Evolutionary conservation across 2,113 vertebrate genomes (phyloP), one percentile per base, ranked within the genome.

Genomic region (Tichodroma muraria): DNA sequence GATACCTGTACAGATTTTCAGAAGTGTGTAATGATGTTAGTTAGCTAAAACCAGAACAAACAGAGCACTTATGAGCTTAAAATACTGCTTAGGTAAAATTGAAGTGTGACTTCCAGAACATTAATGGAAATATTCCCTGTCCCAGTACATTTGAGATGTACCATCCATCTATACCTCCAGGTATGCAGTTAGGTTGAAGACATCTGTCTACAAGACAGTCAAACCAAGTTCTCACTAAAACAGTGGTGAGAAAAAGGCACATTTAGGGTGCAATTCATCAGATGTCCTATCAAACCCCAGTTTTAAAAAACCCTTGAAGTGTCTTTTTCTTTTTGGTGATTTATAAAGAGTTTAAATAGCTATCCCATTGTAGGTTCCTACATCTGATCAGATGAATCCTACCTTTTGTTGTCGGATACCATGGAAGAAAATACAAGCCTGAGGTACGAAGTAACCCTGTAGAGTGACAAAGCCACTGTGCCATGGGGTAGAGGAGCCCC

Each of bases 341-440:
- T n/a, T 20, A 19, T 42, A 65, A 61, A 31, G 6, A 49, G 10
- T 20, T 23, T 8, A 73, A 35, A 78, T 20, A 50, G 24, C 11
- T 45, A 9, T 15, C 5, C 15, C 16, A 9, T 15, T 30, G 21
- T 5, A 56, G n/a, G 7, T 11, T 38, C 22, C 20, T 42, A 15
- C 25, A 42, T 17, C 14, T 47, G 22, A 35, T 44, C 35, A 37
- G 17, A 49, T 0, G 4, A 49, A 63, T 50, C 20, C 6, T 30
- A 16, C 18, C 8, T 53, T 49, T 37, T 7, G 30, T 49, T 2
- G 1, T 23, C 44, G 31, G 8, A 40, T 23, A 15, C 4, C 0
- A 1, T 13, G 3, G 53, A 57, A 64, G 25, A 49, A 52, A 83
- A 56, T 25, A 24, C 5, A 15, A 53, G 24, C 2, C 7, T 40